phyloP scores from a whole-genome alignment of 2,797 vertebrate genomes.

The Delichon dasypus region DNA sequence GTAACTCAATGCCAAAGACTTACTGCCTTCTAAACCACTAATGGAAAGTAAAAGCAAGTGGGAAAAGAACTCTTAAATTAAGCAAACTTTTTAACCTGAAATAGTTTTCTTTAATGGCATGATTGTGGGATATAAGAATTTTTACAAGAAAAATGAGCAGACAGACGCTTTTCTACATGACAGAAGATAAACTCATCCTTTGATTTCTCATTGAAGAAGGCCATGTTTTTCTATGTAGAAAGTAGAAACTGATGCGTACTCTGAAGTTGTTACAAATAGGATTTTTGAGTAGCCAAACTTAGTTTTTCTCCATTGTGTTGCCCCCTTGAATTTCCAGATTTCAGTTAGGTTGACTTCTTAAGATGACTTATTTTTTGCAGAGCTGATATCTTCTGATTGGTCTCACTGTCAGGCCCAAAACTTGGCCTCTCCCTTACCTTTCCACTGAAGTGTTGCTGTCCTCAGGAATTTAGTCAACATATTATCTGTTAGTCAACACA shows the following conservation, averaged over 20 bases:
- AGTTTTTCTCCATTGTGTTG: neutral
- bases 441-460: neutral
- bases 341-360: neutral
- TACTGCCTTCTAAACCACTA: neutral
- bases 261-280: neutral
- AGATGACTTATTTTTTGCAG: neutral
- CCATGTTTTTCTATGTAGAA: neutral
- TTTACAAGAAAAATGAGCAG: neutral
- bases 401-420: neutral
- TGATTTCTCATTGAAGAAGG: neutral
- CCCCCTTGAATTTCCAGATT: neutral
- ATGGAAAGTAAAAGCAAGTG: neutral
- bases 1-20: neutral
- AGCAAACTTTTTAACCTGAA: neutral
- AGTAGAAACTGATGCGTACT: neutral
- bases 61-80: neutral
- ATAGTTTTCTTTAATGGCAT: neutral
- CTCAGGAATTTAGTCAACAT: neutral
- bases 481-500: neutral
- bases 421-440: rapidly evolving
- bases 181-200: neutral
- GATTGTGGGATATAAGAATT: neutral
- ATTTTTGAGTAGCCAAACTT: neutral
- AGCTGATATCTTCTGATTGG: neutral
- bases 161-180: neutral